Percentiles rank a stretch among this genome's conserved stretches.
Conservation (phyloP, 1,140 invertebrate genomes). For the Bombus superbus region DNA sequence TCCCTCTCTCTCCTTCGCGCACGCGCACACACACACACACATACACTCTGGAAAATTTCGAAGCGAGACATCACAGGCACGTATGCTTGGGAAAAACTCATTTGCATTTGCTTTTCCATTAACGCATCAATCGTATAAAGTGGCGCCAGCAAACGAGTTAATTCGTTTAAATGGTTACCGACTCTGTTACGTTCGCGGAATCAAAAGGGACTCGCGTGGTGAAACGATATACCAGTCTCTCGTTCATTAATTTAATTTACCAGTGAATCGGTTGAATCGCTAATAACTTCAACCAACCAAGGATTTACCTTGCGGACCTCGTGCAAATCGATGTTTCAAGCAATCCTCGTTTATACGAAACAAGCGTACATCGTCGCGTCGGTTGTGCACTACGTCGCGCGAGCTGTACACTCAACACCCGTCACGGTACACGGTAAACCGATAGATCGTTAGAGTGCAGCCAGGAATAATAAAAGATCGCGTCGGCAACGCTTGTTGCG, state of each 20-base stretch:
- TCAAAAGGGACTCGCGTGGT: background rate
- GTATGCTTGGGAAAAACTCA: background rate
- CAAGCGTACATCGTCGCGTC: background rate
- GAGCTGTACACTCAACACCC: background rate
- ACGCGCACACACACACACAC: too few species aligned
- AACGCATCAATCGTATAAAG: background rate
- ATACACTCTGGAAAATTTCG: background rate
- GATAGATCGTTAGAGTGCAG: constrained; percentile 1
- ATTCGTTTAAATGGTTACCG: constrained; percentile 7
- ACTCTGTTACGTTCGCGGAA: background rate
- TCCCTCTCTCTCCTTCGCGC: background rate
- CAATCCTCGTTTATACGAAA: constrained; percentile 6
- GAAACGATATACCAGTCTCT: background rate
- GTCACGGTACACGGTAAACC: background rate
- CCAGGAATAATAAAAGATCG: background rate
- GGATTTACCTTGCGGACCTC: constrained; percentile 11
- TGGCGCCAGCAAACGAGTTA: background rate
- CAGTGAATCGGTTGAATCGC: background rate
- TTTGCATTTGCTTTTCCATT: background rate
- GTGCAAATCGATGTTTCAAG: constrained; percentile 7
- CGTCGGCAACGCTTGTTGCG: background rate
- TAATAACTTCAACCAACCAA: constrained; percentile 12
- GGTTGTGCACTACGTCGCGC: background rate
- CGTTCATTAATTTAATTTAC: constrained; percentile 22
- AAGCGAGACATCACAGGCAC: background rate